Percentiles rank a stretch among this genome's conserved stretches.
Evolutionary conservation across 2,113 vertebrate species (phyloP).

Genomic region (Malurus elegans): DNA sequence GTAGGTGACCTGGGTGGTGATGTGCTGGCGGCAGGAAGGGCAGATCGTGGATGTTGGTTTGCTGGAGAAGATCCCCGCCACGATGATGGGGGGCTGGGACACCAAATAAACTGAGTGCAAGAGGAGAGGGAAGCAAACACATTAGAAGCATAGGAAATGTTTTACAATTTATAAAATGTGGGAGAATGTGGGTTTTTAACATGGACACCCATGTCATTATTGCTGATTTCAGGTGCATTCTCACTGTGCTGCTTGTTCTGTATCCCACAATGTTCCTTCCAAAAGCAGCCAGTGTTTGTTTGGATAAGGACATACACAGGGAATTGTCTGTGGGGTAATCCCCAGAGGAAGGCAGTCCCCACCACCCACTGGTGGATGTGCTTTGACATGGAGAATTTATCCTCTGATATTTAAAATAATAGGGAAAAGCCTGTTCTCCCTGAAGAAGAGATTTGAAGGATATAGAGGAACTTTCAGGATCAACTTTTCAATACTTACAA

Average conservation of each 20-base stretch:
- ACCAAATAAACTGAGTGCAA: slow-evolving; percentile 34
- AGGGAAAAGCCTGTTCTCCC: background rate
- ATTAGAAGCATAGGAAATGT: background rate
- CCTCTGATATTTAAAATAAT: background rate
- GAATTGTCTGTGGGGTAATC: background rate
- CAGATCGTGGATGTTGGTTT: slow-evolving; percentile 64
- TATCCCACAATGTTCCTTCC: background rate
- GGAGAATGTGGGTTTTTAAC: background rate
- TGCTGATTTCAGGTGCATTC: background rate
- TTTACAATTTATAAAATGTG: background rate
- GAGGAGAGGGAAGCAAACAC: background rate
- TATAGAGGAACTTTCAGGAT: background rate
- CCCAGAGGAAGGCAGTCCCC: background rate
- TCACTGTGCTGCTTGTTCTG: background rate
- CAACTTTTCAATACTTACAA: background rate
- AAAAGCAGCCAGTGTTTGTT: background rate
- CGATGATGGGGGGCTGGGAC: slow-evolving; percentile 43
- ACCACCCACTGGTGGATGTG: background rate
- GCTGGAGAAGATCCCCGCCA: slow-evolving; percentile 66
- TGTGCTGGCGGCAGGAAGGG: slow-evolving; percentile 67
- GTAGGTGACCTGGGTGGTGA: slow-evolving; percentile 64
- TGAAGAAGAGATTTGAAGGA: background rate
- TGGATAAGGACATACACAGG: accelerated
- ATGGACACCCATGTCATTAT: accelerated
- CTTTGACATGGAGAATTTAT: background rate